Percentiles rank a stretch among this genome's conserved stretches.
Conservation (phyloP, 2,113 vertebrate species). For the Pomatostomus ruficeps region DNA sequence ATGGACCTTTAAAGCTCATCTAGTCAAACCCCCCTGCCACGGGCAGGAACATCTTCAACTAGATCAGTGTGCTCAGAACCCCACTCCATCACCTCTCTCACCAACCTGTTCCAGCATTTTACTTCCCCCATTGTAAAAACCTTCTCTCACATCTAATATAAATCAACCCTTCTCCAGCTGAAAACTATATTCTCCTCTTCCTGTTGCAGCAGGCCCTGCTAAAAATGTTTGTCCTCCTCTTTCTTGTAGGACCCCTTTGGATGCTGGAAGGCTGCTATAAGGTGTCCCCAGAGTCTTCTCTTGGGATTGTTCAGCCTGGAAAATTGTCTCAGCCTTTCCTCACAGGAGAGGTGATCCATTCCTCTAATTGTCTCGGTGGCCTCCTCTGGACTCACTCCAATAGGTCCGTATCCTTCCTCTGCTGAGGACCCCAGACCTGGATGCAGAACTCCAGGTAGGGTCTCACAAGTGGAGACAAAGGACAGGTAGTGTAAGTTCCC, state of each 20-base stretch:
- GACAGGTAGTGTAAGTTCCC: fast-evolving
- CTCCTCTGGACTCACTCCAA: background rate
- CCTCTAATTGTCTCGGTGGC: background rate
- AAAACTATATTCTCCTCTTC: background rate
- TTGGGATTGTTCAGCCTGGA: background rate
- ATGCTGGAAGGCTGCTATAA: background rate
- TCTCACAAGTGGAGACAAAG: background rate
- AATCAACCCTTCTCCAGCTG: background rate
- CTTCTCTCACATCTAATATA: background rate
- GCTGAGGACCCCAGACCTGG: background rate
- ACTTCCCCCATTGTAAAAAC: background rate
- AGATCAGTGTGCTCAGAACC: fast-evolving
- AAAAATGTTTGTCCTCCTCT: background rate
- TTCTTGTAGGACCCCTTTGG: background rate
- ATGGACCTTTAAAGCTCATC: background rate
- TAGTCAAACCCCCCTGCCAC: background rate
- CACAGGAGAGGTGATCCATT: background rate
- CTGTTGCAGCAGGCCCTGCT: background rate
- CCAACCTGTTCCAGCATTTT: background rate
- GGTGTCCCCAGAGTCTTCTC: background rate
- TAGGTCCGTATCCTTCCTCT: background rate
- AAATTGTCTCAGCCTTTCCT: background rate
- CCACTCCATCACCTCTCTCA: background rate
- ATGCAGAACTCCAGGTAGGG: background rate
- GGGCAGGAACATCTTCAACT: background rate